Base-by-base conservation (phyloP, 2,113 vertebrate genomes). In the Oryctolagus cuniculus region DNA sequence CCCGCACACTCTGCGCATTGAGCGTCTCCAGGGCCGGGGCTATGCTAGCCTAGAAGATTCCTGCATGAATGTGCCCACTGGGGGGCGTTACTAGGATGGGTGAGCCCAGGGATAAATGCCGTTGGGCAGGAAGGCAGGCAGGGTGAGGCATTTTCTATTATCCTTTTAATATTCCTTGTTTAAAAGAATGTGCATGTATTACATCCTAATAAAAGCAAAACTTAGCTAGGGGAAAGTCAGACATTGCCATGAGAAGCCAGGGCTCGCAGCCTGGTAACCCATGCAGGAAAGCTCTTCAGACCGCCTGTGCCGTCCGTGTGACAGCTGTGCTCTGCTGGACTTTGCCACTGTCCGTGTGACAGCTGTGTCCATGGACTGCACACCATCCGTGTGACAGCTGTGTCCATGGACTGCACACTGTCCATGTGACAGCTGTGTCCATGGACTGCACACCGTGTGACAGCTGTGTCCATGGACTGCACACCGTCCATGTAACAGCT, bases 231-330 rank as follows among this genome's bases (percentile, higher is more conserved):
- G 36, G 61, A 6, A 22, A 64, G 34, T 55, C 19, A 55, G 27
- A n/a, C 0, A 29, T 79, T 93, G 44, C 53, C n/a, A 5, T 1
- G n/a, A 29, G n/a, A 93, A 81, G 21, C 67, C 55, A 2, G 12
- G 3, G 51, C 64, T n/a, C 36, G 53, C 87, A 94, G 97, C 96
- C 96, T 96, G 95, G 10, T 85, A 63, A 95, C 89, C 89, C 58
- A 34, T 58, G 11, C 49, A 29, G 72, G 63, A 93, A 96, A 94
- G 61, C 10, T 31, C 93, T 97, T 69, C 44, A 96, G 95, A 96
- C 82, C 75, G 69, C 7, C 1, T 1, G 44, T 44, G 44, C 44
- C 44, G 1, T 93, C 74, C 87, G 36, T 2, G 44, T 44, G 44
- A 44, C 44, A 44, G 44, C 44, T 38, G 38, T 38, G 38, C 38